Evolutionary conservation across 2,113 vertebrate genomes (phyloP).

Genomic region (Hystrix cristata): DNA sequence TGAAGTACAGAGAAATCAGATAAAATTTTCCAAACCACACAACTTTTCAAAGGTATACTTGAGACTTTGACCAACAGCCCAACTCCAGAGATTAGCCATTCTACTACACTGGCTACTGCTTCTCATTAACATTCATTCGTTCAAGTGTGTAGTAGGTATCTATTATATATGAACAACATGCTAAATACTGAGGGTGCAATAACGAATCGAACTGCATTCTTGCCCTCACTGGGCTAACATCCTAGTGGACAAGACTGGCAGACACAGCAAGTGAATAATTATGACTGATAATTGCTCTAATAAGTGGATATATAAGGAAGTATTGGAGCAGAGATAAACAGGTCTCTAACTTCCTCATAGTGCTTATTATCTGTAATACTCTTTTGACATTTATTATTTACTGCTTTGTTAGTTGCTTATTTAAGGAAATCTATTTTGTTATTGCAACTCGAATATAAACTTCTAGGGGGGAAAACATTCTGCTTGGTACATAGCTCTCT

Average conservation of each 20-base stretch:
- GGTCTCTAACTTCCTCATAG: not conserved
- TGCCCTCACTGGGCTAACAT: conserved; percentile 38
- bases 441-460: not conserved
- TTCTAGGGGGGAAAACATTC: not conserved
- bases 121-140: not conserved
- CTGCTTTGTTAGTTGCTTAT: conserved; percentile 28
- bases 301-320: not conserved
- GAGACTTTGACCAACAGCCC: not conserved
- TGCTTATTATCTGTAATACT: not conserved
- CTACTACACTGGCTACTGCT: not conserved
- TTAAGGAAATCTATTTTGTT: conserved; percentile 18
- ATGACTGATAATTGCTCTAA: conserved; percentile 41
- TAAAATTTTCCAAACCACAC: not conserved
- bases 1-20: conserved; percentile 24
- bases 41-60: not conserved
- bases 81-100: not conserved
- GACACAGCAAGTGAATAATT: not conserved
- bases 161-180: not conserved
- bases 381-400: conserved; percentile 47
- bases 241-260: conserved; percentile 6
- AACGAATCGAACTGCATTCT: conserved; percentile 24
- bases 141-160: not conserved
- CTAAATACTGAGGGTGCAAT: conserved; percentile 11
- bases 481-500: conserved; percentile 16
- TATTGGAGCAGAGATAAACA: not conserved